Evolutionary conservation across 2,888 invertebrate species (phyloP).

Genomic region (Halictus ligatus): DNA sequence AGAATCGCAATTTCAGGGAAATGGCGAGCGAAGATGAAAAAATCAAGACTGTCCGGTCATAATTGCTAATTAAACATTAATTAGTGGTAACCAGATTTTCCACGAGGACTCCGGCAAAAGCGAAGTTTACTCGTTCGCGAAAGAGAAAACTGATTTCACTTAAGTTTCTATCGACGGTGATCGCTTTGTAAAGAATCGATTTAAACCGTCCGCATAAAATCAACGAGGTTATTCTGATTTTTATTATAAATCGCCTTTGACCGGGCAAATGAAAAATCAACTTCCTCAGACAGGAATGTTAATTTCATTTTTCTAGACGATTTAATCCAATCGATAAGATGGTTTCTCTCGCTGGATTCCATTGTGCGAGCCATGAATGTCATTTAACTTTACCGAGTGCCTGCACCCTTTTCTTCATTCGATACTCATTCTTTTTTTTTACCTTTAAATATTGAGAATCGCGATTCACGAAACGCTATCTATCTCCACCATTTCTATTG

Average conservation of each 20-base stretch:
- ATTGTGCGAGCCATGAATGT: slow-evolving; percentile 11
- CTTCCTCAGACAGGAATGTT: background rate
- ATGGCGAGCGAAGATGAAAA: no score
- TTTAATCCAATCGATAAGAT: slow-evolving; percentile 12
- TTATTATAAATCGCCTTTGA: background rate
- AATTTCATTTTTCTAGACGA: background rate
- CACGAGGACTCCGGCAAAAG: background rate
- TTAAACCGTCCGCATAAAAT: slow-evolving; percentile 1
- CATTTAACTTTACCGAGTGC: slow-evolving; percentile 16
- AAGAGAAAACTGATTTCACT: background rate
- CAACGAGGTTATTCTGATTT: background rate
- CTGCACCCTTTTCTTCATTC: background rate
- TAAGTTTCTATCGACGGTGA: slow-evolving; percentile 9
- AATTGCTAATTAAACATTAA: slow-evolving; percentile 30
- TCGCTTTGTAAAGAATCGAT: background rate
- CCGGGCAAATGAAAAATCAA: slow-evolving; percentile 2
- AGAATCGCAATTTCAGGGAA: no score
- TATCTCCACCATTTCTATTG: background rate
- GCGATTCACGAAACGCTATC: background rate
- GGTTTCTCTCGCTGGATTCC: background rate
- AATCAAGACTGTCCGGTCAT: background rate
- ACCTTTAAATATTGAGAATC: background rate
- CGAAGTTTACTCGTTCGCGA: background rate
- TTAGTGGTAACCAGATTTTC: background rate
- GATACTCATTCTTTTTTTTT: background rate